These are phyloP conservation scores for Xyrauchen texanus DNA, from an alignment of 2,113 vertebrate genomes.

Conservation along the genomic window DNA sequence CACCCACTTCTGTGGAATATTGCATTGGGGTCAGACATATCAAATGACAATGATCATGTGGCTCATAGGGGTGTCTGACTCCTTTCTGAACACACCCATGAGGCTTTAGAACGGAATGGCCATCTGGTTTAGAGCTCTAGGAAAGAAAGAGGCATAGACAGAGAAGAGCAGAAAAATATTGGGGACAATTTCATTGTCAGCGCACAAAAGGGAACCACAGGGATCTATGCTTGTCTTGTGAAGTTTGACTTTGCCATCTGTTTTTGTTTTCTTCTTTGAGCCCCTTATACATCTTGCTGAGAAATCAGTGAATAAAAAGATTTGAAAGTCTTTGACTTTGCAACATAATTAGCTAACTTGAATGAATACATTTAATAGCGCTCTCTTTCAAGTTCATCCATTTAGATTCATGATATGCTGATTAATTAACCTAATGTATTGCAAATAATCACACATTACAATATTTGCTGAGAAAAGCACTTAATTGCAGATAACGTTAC, in stretches of 20 bases:
- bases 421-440: too few species aligned
- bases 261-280: not conserved
- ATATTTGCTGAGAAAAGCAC: too few species aligned
- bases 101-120: not conserved
- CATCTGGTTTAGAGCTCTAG: constrained; percentile 23
- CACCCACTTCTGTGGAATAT: constrained; percentile 2
- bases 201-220: not conserved
- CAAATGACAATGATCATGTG: constrained; percentile 39
- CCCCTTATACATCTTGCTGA: not conserved
- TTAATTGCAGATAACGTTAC: too few species aligned
- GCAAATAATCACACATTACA: too few species aligned
- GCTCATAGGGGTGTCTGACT: constrained; percentile 18
- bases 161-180: not conserved
- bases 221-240: not conserved
- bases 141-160: not conserved
- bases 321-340: too few species aligned
- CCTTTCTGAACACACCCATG: not conserved
- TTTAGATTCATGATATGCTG: too few species aligned
- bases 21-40: constrained; percentile 17
- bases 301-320: not conserved
- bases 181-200: constrained; percentile 22
- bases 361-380: too few species aligned
- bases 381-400: too few species aligned
- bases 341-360: too few species aligned
- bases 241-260: constrained; percentile 17